A percentile compares a stretch with the other conserved stretches of the same genome.
phyloP scores from a whole-genome alignment of 2,797 vertebrate genomes.

The Cirrhinus molitorella region DNA sequence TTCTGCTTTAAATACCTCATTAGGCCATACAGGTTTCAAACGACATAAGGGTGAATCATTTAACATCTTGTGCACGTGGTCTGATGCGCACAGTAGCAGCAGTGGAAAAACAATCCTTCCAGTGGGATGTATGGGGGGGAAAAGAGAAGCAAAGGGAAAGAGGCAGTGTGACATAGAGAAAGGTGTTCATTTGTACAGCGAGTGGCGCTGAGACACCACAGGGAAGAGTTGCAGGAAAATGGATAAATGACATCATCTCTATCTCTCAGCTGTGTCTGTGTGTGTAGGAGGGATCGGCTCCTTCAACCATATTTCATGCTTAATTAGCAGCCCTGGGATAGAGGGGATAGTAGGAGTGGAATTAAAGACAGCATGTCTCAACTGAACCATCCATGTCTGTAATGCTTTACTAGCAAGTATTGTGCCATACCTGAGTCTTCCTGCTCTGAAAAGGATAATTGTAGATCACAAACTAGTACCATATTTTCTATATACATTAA shows the following conservation, averaged over 20 bases:
- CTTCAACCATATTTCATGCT: conserved; percentile 53
- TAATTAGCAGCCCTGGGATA: conserved; percentile 49
- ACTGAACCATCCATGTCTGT: neutral
- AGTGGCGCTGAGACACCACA: conserved; percentile 65
- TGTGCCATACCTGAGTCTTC: neutral
- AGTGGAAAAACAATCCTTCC: neutral
- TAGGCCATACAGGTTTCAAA: neutral
- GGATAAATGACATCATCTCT: conserved; percentile 75
- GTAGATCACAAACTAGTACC: neutral
- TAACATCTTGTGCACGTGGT: neutral
- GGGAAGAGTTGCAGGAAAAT: conserved; percentile 55
- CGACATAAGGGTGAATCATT: neutral
- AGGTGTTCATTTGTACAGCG: conserved; percentile 42
- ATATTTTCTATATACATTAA: neutral
- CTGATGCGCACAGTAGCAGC: neutral
- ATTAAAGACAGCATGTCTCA: conserved; percentile 32
- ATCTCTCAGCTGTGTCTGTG: conserved; percentile 8
- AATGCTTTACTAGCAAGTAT: neutral
- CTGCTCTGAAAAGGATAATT: conserved; percentile 42
- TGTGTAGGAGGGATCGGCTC: conserved; percentile 40
- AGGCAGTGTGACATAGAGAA: neutral
- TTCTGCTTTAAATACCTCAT: neutral
- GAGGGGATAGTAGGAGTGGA: conserved; percentile 40
- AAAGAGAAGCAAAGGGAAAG: neutral
- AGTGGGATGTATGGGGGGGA: neutral